Conservation (phyloP, 2,888 invertebrate genomes). For the Colletes collaris region DNA sequence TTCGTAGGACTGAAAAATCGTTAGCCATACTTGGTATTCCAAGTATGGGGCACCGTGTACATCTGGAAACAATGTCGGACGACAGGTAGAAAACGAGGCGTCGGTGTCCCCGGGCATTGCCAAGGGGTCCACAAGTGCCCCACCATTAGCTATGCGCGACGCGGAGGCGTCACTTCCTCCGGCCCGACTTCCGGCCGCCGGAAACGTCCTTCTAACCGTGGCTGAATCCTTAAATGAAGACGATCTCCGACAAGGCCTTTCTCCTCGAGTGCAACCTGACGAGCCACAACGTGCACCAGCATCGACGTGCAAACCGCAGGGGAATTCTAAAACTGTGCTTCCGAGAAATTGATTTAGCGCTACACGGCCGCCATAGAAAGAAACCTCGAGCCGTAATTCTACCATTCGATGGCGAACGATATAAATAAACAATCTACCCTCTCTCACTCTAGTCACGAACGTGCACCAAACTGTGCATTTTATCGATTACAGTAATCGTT, state of each 20-base stretch:
- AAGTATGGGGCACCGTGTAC: slow-evolving; percentile 27
- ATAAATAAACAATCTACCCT: too few relatives aligned
- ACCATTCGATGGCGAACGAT: too few relatives aligned
- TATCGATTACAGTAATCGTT: slow-evolving; percentile 87
- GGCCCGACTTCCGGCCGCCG: slow-evolving; percentile 78
- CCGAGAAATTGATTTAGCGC: slow-evolving; percentile 30
- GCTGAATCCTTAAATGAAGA: slow-evolving; percentile 79
- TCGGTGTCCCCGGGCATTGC: slow-evolving; percentile 18
- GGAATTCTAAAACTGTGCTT: slow-evolving; percentile 43
- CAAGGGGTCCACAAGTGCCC: slow-evolving; percentile 50
- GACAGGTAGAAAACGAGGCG: slow-evolving; percentile 45
- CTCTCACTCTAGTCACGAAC: too few relatives aligned
- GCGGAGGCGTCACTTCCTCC: slow-evolving; percentile 78
- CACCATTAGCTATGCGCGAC: slow-evolving; percentile 77
- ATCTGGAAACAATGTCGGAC: slow-evolving; percentile 49
- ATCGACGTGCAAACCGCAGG: slow-evolving; percentile 31
- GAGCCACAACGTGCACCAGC: slow-evolving; percentile 26
- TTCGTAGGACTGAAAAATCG: neutral
- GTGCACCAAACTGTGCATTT: neutral
- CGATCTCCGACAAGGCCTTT: slow-evolving; percentile 57
- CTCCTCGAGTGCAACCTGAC: slow-evolving; percentile 25
- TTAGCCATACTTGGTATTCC: slow-evolving; percentile 22
- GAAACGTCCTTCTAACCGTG: slow-evolving; percentile 80
- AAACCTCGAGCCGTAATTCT: neutral
- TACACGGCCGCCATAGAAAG: neutral